Evolutionary conservation across 1,140 invertebrate species (phyloP).

Genomic region (Agrypnia vestita): DNA sequence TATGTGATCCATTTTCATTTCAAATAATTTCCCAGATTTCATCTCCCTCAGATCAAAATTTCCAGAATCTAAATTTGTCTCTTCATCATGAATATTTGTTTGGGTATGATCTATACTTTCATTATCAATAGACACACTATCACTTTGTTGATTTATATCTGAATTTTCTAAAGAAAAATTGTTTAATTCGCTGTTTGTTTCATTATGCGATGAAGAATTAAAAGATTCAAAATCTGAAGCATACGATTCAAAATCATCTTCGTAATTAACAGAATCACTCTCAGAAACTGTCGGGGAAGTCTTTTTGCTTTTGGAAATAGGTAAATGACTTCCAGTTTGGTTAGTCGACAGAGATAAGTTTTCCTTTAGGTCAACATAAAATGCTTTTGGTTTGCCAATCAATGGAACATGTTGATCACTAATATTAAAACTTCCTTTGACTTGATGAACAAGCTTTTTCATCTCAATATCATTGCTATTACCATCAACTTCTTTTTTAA

Average conservation of each 20-base stretch:
- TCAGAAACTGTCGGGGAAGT: slow-evolving; percentile 1
- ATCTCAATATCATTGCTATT: slow-evolving; percentile 64
- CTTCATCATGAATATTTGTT: slow-evolving; percentile 69
- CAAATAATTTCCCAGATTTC: slow-evolving; percentile 26
- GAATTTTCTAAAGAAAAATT: slow-evolving; percentile 9
- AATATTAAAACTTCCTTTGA: neutral
- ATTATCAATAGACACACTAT: slow-evolving; percentile 12
- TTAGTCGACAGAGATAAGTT: neutral
- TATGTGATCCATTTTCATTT: slow-evolving; percentile 37
- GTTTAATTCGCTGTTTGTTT: slow-evolving; percentile 7
- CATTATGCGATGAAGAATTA: slow-evolving; percentile 58
- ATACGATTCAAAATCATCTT: slow-evolving; percentile 77
- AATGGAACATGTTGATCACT: slow-evolving; percentile 46
- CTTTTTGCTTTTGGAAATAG: slow-evolving; percentile 56
- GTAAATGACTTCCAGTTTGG: slow-evolving; percentile 12
- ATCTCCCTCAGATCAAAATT: slow-evolving; percentile 71
- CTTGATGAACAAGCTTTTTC: slow-evolving; percentile 51
- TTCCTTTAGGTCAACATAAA: slow-evolving; percentile 62
- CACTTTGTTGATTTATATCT: neutral
- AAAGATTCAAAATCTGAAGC: slow-evolving; percentile 76
- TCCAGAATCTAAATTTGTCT: slow-evolving; percentile 80
- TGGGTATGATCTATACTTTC: slow-evolving; percentile 38
- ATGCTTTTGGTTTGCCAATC: slow-evolving; percentile 67
- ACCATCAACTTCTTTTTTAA: slow-evolving; percentile 66
- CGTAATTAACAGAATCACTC: slow-evolving; percentile 66